A percentile compares a stretch with the other conserved stretches of the same genome.
phyloP scores from a whole-genome alignment of 2,113 vertebrate genomes.

The Trichomycterus rosablanca region DNA sequence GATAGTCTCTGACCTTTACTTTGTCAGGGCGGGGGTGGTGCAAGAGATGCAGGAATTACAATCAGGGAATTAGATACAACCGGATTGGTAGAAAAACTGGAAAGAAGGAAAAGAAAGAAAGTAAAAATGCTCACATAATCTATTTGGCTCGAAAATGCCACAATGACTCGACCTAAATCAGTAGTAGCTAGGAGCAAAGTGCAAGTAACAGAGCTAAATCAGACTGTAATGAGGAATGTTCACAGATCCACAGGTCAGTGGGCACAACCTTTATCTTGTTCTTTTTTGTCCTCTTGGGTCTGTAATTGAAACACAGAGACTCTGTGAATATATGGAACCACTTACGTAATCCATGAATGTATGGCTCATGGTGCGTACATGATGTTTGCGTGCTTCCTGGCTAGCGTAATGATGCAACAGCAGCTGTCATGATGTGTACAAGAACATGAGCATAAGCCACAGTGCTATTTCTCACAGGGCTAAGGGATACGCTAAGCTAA shows the following conservation, averaged over 20 bases:
- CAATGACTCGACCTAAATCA: too few species aligned
- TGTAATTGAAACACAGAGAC: conserved; percentile 25
- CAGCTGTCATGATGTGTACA: background rate
- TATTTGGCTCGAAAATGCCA: too few species aligned
- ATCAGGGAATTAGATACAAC: too few species aligned
- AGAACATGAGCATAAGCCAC: conserved; percentile 11
- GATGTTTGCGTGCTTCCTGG: conserved; percentile 5
- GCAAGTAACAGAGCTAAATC: background rate
- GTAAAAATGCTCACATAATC: too few species aligned
- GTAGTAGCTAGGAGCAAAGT: too few species aligned
- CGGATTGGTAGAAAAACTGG: too few species aligned
- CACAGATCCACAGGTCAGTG: conserved; percentile 4
- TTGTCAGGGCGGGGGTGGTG: too few species aligned
- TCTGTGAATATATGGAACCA: conserved; percentile 10
- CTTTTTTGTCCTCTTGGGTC: conserved; percentile 5
- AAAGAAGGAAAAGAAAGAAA: too few species aligned
- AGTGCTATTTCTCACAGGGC: too few species aligned
- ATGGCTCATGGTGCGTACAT: conserved; percentile 16
- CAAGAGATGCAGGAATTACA: too few species aligned
- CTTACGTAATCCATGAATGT: conserved; percentile 26
- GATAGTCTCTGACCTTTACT: too few species aligned
- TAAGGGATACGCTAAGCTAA: too few species aligned
- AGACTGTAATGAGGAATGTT: background rate
- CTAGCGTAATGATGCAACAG: conserved; percentile 12
- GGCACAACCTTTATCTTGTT: conserved; percentile 17